Percentiles rank a stretch among this genome's conserved stretches.
phyloP scores from a whole-genome alignment of 2,888 invertebrate genomes.

The Crocallis elinguaria region DNA sequence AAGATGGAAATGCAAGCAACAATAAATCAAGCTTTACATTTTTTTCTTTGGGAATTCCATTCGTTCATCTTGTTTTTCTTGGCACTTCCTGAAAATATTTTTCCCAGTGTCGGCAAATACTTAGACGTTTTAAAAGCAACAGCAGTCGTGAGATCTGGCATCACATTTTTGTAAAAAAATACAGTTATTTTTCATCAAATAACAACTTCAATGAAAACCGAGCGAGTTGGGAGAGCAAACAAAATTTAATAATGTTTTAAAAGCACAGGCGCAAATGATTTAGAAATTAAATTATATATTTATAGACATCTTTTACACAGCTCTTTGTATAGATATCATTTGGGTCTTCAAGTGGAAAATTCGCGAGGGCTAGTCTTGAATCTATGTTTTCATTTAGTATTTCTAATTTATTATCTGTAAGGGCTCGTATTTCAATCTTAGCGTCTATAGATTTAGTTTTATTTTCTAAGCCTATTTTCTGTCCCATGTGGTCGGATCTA shows the following conservation, averaged over 20 bases:
- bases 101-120: conserved; percentile 16
- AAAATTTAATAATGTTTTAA: background rate
- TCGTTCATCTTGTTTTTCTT: conserved; percentile 4
- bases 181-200: background rate
- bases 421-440: too few species aligned
- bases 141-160: background rate
- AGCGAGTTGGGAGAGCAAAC: background rate
- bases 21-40: background rate
- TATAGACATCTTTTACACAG: too few species aligned
- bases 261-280: too few species aligned
- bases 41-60: background rate
- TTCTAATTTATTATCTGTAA: too few species aligned
- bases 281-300: too few species aligned
- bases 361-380: too few species aligned
- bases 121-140: conserved; percentile 18
- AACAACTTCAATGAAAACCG: background rate
- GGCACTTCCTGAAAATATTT: conserved; percentile 15
- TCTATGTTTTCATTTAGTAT: too few species aligned
- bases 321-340: too few species aligned
- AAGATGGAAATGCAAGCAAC: background rate
- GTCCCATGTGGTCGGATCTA: too few species aligned
- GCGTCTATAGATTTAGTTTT: too few species aligned
- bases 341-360: too few species aligned
- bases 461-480: too few species aligned
- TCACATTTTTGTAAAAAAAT: conserved; percentile 6